Evolutionary conservation across 2,113 vertebrate genomes (phyloP).

Genomic region (Polypterus senegalus): DNA sequence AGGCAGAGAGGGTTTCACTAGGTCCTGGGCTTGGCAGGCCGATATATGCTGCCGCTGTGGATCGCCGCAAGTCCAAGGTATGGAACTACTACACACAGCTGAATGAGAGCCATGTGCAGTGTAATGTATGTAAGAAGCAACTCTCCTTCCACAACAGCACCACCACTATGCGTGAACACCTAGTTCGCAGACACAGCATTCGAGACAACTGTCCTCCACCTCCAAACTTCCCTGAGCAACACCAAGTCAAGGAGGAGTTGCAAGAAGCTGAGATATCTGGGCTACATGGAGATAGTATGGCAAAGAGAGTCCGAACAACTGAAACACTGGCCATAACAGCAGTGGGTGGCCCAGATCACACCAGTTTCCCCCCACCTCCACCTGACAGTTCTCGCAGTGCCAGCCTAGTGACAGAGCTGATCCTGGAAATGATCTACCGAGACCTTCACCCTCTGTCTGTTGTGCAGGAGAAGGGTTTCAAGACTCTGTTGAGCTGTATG

Average conservation of each 20-base stretch:
- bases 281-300: constrained; percentile 11
- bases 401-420: constrained; percentile 29
- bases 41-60: constrained; percentile 13
- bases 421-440: constrained; percentile 42
- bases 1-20: constrained; percentile 22
- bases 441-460: constrained; percentile 44
- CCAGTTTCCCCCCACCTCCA: background rate
- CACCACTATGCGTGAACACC: constrained; percentile 45
- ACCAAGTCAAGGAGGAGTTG: constrained; percentile 29
- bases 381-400: constrained; percentile 1
- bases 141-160: constrained; percentile 51
- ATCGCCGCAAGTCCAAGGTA: constrained; percentile 39
- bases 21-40: background rate
- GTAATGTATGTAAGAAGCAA: constrained; percentile 47
- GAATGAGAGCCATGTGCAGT: constrained; percentile 40
- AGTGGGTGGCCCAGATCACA: constrained; percentile 4
- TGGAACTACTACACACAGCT: constrained; percentile 49
- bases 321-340: constrained; percentile 2
- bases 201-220: constrained; percentile 25
- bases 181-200: constrained; percentile 41
- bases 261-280: constrained; percentile 21
- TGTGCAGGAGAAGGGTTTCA: constrained; percentile 41
- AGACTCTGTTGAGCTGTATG: constrained; percentile 38
- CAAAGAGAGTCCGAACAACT: constrained; percentile 19
- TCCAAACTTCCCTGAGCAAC: constrained; percentile 11